A percentile compares a stretch with the other conserved stretches of the same genome.
These are phyloP conservation scores for Seriola dumerili DNA, from an alignment of 2,113 vertebrate genomes.

Conservation along the genomic window DNA sequence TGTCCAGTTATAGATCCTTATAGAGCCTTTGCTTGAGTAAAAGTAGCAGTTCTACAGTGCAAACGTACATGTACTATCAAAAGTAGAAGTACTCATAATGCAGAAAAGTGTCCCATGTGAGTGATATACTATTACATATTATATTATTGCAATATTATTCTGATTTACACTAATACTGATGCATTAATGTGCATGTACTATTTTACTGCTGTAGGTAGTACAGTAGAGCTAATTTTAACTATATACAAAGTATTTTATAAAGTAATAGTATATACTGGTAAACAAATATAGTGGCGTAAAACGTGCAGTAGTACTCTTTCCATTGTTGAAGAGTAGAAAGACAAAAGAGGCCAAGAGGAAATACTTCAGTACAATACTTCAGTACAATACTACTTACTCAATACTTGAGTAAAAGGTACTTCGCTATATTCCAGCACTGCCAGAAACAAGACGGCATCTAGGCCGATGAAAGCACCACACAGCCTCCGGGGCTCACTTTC, in stretches of 20 bases:
- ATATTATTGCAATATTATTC: background rate
- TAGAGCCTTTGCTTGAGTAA: background rate
- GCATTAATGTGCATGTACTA: background rate
- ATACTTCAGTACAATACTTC: background rate
- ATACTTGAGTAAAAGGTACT: background rate
- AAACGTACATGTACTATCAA: background rate
- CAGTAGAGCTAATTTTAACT: background rate
- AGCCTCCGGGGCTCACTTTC: conserved; percentile 4
- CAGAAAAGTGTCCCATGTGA: background rate
- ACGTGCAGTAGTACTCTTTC: background rate
- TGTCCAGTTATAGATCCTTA: background rate
- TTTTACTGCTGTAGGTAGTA: background rate
- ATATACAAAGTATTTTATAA: too few relatives aligned
- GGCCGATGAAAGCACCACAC: background rate
- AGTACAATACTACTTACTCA: background rate
- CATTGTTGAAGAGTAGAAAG: background rate
- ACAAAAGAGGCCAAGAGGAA: background rate
- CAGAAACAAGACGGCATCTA: background rate
- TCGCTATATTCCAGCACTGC: background rate
- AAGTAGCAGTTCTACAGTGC: background rate
- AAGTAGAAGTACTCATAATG: background rate
- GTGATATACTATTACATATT: background rate
- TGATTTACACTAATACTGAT: background rate
- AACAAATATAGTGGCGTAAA: background rate
- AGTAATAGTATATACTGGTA: too few relatives aligned